A percentile compares a stretch with the other conserved stretches of the same genome.
Evolutionary conservation across 2,888 invertebrate species (phyloP).

Genomic region (Metalampra italica): DNA sequence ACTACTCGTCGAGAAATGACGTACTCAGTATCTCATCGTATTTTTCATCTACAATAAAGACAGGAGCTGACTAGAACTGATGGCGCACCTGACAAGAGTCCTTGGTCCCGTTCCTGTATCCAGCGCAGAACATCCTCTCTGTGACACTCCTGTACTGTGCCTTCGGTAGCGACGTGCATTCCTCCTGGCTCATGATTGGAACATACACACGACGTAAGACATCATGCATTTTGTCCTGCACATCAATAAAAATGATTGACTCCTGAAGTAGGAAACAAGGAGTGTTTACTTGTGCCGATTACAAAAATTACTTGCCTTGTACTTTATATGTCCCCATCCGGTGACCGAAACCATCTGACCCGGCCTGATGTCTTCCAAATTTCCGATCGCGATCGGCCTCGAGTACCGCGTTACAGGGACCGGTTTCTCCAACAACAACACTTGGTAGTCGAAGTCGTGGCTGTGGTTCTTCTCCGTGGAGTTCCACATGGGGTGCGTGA

Average conservation of each 20-base stretch:
- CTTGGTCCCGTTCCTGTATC: constrained; percentile 44
- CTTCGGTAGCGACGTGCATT: constrained; percentile 35
- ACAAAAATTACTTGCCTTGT: constrained; percentile 34
- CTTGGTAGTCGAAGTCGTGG: constrained; percentile 65
- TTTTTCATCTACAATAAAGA: no score
- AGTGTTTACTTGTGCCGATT: no score
- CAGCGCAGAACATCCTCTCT: constrained; percentile 65
- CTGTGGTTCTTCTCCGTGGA: constrained; percentile 23
- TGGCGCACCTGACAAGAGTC: constrained; percentile 64
- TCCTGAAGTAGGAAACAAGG: no score
- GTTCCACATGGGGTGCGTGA: constrained; percentile 54
- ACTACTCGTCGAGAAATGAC: no score
- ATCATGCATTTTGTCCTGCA: constrained; percentile 45
- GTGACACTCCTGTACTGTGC: constrained; percentile 33
- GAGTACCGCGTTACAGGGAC: constrained; percentile 42
- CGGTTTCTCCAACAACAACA: constrained; percentile 48
- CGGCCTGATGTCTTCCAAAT: constrained; percentile 32
- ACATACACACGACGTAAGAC: constrained; percentile 44
- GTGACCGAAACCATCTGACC: constrained; percentile 42
- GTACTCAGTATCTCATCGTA: no score
- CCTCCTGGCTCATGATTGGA: constrained; percentile 36
- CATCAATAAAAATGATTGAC: no score
- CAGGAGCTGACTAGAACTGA: no score
- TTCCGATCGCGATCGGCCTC: constrained; percentile 57
- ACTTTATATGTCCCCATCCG: constrained; percentile 60